Conservation (phyloP, 1,140 invertebrate genomes). For the Calliphora vicina region DNA sequence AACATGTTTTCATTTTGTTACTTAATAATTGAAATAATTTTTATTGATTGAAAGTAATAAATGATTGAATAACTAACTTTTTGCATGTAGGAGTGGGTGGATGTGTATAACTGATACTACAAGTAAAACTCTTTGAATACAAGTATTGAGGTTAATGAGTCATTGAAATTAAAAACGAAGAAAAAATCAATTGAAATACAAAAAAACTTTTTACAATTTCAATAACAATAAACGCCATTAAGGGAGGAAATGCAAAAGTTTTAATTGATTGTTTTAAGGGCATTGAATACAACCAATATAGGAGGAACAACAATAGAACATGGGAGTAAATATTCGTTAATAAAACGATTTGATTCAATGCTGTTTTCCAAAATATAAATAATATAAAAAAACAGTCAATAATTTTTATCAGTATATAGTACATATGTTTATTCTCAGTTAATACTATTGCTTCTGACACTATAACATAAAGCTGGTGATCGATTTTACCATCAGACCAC, state of each 20-base stretch:
- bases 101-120: background rate
- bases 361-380: too few relatives aligned
- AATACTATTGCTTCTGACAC: too few relatives aligned
- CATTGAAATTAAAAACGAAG: background rate
- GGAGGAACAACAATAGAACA: too few relatives aligned
- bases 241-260: background rate
- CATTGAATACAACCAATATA: background rate
- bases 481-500: too few relatives aligned
- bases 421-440: too few relatives aligned
- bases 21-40: background rate
- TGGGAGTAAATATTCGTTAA: too few relatives aligned
- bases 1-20: background rate
- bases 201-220: conserved; percentile 8
- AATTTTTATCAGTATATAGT: too few relatives aligned
- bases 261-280: conserved; percentile 9
- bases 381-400: too few relatives aligned
- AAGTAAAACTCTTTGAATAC: background rate
- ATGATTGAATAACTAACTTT: background rate
- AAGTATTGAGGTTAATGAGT: conserved; percentile 26
- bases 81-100: too few relatives aligned
- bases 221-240: conserved; percentile 1
- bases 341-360: too few relatives aligned
- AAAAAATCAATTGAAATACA: background rate
- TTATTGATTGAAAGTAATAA: background rate
- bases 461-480: too few relatives aligned